phyloP scores from a whole-genome alignment of 2,113 vertebrate species.

The Acrocephalus arundinaceus region DNA sequence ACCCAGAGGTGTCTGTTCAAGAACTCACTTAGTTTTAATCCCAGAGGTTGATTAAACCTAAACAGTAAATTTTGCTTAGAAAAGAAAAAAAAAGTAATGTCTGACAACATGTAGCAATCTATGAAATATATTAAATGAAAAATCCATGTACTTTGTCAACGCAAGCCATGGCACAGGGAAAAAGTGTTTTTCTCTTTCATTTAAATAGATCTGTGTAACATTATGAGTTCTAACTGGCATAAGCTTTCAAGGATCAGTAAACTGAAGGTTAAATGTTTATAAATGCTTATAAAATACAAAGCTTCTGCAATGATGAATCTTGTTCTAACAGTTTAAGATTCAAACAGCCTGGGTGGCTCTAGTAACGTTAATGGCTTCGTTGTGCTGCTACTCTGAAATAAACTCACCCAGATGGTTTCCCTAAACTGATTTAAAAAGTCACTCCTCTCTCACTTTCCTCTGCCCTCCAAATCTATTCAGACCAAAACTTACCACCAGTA shows the following conservation, averaged over 20 bases:
- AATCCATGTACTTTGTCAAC: neutral
- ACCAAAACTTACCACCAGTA: neutral
- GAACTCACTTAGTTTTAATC: neutral
- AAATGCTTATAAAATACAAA: neutral
- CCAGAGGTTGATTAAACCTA: neutral
- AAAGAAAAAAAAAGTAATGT: neutral
- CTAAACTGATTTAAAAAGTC: neutral
- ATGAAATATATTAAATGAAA: neutral
- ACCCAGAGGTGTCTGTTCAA: neutral
- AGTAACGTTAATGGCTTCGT: neutral
- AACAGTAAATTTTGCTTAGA: neutral
- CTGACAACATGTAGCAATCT: neutral
- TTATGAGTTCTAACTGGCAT: neutral
- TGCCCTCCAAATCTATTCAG: accelerated
- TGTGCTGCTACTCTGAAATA: neutral
- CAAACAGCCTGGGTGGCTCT: neutral
- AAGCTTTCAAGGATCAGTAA: neutral
- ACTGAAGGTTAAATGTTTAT: neutral
- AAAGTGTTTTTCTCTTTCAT: neutral
- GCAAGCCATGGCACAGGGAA: accelerated
- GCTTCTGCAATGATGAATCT: neutral
- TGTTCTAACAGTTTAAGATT: neutral
- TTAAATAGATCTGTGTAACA: neutral
- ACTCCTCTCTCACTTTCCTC: too few species aligned
- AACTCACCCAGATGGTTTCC: neutral